Base-by-base conservation (phyloP, 1,140 invertebrate species). In the Araneus ventricosus region DNA sequence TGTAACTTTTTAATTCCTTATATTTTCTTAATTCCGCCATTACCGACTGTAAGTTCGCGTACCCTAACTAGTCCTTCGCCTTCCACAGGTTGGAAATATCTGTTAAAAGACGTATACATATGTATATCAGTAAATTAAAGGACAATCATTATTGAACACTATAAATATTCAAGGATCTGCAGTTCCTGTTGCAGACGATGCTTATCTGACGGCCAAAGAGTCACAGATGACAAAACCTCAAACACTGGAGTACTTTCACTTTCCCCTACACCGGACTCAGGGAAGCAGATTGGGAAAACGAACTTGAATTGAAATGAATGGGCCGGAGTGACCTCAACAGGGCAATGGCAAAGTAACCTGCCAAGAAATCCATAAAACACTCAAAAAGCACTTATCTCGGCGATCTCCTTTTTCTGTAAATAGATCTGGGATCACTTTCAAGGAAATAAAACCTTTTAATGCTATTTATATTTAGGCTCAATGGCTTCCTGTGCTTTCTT, bases 381-480 rank as follows among this genome's bases (percentile, higher is more conserved):
- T 88, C 86, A 88, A 88, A 88, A 88, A 88, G 86, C 86, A 88
- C 86, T 88, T 88, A 88, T 70, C 86, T 34, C 17, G 22, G 37
- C 24, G 37, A 88, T 88, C 39, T 88, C 41, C 61, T 59, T 37
- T 59, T 88, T 88, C 86, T 88, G 86, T 70, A 88, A 88, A 88
- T 88, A 88, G 86, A 39, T 45, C 86, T 37, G 34, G 61, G 86
- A 88, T 88, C 86, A 88, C 34, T 88, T 88, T 88, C 86, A 41
- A 34, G 34, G 57, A 70, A 88, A 70, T 88, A 88, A 88, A 88
- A 88, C 86, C 86, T 70, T 88, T 88, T 88, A 88, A 88, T 88
- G 86, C 86, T 59, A 59, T 63, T 88, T 88, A 88, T 88, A 88
- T 88, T 41, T 88, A 88, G 86, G 6, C 22, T 45, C 59, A 82